Conservation (phyloP, 2,797 vertebrate genomes). For the Labroides dimidiatus region DNA sequence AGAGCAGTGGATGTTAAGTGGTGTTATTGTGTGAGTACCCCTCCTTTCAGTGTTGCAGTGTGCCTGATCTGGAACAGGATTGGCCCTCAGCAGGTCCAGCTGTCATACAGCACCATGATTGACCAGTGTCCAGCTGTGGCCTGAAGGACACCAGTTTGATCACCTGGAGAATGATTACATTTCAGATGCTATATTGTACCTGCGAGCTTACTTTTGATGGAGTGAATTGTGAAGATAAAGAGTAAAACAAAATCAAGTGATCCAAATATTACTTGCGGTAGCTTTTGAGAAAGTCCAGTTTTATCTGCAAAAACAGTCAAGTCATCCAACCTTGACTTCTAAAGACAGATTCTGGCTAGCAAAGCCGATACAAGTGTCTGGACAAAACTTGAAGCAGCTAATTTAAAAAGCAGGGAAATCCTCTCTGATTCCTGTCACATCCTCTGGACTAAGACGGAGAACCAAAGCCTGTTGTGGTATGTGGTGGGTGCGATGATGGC, state of each 20-base stretch:
- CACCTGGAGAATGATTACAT: not conserved
- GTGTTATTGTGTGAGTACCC: conserved; percentile 2
- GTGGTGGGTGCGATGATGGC: conserved; percentile 49
- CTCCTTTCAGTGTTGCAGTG: conserved; percentile 41
- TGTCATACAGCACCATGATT: conserved; percentile 11
- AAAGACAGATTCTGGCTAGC: conserved; percentile 21
- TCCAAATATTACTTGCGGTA: conserved; percentile 3
- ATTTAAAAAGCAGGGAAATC: conserved; percentile 57
- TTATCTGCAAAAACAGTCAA: conserved; percentile 29
- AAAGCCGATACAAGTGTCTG: conserved; percentile 17
- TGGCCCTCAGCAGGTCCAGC: conserved; percentile 17
- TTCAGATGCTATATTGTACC: too few species aligned
- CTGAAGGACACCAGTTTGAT: not conserved
- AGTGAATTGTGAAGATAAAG: not conserved
- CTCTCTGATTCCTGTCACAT: conserved; percentile 67
- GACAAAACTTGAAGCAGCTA: conserved; percentile 35
- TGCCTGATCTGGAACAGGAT: conserved; percentile 35
- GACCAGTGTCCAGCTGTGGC: conserved; percentile 14
- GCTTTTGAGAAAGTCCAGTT: not conserved
- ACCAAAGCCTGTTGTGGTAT: conserved; percentile 56
- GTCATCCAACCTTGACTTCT: conserved; percentile 30
- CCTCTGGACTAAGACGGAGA: conserved; percentile 39
- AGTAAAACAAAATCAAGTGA: not conserved
- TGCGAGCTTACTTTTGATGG: too few species aligned
- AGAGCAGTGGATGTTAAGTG: conserved; percentile 11